phyloP scores from a whole-genome alignment of 2,888 invertebrate species.

The Brenthis ino region DNA sequence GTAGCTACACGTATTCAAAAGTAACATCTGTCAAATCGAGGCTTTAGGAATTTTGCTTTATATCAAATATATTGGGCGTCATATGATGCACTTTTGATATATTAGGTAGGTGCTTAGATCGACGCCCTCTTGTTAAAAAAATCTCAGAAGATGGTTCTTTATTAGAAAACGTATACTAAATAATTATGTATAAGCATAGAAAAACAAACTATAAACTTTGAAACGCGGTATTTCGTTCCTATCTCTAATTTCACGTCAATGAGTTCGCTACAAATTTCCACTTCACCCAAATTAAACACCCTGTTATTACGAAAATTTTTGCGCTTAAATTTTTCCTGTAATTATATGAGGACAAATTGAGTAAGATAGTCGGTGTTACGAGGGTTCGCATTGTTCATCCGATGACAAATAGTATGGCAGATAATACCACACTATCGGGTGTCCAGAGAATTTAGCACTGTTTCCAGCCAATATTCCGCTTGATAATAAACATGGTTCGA shows the following conservation, averaged over 20 bases:
- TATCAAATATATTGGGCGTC: constrained; percentile 20
- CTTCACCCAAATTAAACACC: constrained; percentile 11
- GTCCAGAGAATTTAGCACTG: constrained; percentile 77
- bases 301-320: constrained; percentile 31
- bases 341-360: constrained; percentile 71
- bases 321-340: constrained; percentile 52
- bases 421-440: constrained; percentile 81
- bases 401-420: constrained; percentile 79
- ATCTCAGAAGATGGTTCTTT: no score
- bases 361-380: constrained; percentile 67
- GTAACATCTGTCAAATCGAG: constrained; percentile 44
- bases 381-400: constrained; percentile 71
- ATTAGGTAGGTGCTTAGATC: not conserved
- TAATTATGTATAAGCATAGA: no score
- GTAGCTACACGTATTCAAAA: constrained; percentile 41
- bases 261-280: not conserved
- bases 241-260: not conserved
- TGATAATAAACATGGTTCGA: constrained; percentile 71
- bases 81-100: not conserved
- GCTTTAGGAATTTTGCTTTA: constrained; percentile 24
- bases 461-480: constrained; percentile 77
- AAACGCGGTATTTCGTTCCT: no score
- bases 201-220: no score
- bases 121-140: not conserved
- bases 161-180: no score